phyloP scores from a whole-genome alignment of 2,888 invertebrate species.

The Oligia fasciuncula region DNA sequence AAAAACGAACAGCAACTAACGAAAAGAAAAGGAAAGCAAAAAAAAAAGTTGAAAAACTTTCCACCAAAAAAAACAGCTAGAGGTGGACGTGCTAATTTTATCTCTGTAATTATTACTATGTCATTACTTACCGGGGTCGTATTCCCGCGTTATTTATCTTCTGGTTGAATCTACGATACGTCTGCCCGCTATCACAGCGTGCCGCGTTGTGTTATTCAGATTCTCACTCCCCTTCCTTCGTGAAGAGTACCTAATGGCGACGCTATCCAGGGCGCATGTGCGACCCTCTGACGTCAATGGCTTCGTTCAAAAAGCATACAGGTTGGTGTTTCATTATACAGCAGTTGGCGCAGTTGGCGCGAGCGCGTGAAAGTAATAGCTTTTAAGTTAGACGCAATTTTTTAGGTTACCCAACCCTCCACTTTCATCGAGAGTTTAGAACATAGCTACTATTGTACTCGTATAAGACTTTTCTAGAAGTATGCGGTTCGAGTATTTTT shows the following conservation, averaged over 20 bases:
- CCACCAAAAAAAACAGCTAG: conserved; percentile 18
- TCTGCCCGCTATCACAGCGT: conserved; percentile 77
- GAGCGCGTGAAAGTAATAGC: conserved; percentile 60
- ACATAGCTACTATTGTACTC: neutral
- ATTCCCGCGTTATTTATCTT: conserved; percentile 79
- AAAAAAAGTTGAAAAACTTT: conserved; percentile 19
- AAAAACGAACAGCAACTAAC: conserved; percentile 6
- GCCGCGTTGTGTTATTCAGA: conserved; percentile 78
- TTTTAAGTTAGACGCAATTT: conserved; percentile 48
- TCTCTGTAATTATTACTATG: conserved; percentile 67
- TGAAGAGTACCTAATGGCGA: conserved; percentile 65
- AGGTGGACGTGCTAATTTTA: conserved; percentile 54
- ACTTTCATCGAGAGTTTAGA: conserved; percentile 14
- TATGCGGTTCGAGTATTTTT: neutral
- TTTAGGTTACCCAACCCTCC: conserved; percentile 30
- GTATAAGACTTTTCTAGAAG: neutral
- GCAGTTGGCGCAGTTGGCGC: conserved; percentile 72
- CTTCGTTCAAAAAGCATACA: conserved; percentile 87
- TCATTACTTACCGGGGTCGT: conserved; percentile 79
- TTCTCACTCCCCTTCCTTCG: conserved; percentile 57
- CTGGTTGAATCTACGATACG: conserved; percentile 71
- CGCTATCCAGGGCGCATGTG: conserved; percentile 76
- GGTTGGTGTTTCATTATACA: conserved; percentile 77
- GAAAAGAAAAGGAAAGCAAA: conserved; percentile 6
- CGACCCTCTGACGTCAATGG: conserved; percentile 87